These are phyloP conservation scores for Caenorhabditis becei DNA, from an alignment of 2,888 invertebrate species.

Conservation along the genomic window DNA sequence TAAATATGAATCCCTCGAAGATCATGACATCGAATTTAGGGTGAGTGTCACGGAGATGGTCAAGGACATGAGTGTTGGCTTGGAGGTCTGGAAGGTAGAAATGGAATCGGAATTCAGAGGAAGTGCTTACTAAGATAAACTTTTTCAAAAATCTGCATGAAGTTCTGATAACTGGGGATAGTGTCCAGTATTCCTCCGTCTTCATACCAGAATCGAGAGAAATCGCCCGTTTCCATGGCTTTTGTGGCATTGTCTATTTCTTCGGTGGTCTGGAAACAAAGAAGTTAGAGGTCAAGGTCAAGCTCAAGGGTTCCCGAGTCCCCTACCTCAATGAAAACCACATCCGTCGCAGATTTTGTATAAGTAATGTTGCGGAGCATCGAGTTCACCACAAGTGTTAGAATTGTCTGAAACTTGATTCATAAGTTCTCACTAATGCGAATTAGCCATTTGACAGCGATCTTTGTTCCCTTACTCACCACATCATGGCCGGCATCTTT, in stretches of 20 bases:
- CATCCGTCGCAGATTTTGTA: slow-evolving; percentile 38
- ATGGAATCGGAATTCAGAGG: background rate
- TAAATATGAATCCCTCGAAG: slow-evolving; percentile 14
- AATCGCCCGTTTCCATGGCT: slow-evolving; percentile 27
- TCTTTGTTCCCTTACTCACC: slow-evolving; percentile 31
- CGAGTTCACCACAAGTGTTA: slow-evolving; percentile 13
- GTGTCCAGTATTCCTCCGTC: slow-evolving; percentile 23
- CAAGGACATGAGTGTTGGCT: slow-evolving; percentile 6
- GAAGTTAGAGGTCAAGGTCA: no score
- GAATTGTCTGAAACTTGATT: slow-evolving; percentile 39
- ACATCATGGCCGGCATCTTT: slow-evolving; percentile 63
- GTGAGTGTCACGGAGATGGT: background rate
- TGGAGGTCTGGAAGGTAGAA: background rate
- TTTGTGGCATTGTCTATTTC: background rate
- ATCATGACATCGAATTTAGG: background rate
- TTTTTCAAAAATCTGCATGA: slow-evolving; percentile 6
- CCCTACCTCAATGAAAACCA: slow-evolving; percentile 43
- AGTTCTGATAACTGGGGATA: background rate
- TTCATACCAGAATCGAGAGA: slow-evolving; percentile 37
- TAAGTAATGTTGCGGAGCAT: slow-evolving; percentile 22
- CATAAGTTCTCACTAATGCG: background rate
- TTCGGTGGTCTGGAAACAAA: slow-evolving; percentile 23
- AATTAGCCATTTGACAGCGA: background rate
- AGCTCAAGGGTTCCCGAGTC: no score
- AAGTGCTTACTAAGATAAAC: background rate